phyloP scores from a whole-genome alignment of 2,888 invertebrate genomes.

The Deladenus siricidicola region DNA sequence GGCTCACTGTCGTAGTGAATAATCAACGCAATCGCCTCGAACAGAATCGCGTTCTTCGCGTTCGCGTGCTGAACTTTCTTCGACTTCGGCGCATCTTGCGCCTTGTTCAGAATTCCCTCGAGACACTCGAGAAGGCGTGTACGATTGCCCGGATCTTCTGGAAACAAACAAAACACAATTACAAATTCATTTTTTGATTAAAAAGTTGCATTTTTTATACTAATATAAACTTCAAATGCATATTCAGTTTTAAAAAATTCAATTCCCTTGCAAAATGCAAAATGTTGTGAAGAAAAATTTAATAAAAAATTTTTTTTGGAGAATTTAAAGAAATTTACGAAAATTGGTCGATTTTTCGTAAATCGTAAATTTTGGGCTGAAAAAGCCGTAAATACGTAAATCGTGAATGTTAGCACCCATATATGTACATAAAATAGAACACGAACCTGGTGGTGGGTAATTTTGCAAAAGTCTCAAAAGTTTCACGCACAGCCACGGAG shows the following conservation, averaged over 20 bases:
- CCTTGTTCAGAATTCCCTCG: constrained; percentile 60
- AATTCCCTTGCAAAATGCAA: no score
- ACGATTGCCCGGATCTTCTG: constrained; percentile 89
- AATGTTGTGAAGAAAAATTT: no score
- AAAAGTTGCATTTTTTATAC: no score
- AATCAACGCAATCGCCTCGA: constrained; percentile 98
- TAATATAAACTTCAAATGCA: no score
- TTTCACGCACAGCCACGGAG: constrained; percentile 99
- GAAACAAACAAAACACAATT: constrained; percentile 42
- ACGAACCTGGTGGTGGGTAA: constrained; percentile 81
- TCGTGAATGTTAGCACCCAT: no score
- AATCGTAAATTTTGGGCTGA: no score
- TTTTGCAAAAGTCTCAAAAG: constrained; percentile 87
- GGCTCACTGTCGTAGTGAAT: constrained; percentile 81
- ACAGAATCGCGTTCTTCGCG: constrained; percentile 97
- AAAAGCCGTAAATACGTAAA: no score
- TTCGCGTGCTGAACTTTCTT: constrained; percentile 99
- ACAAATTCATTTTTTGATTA: not conserved
- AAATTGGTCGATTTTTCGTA: no score
- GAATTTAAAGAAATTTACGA: no score
- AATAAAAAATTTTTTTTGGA: no score
- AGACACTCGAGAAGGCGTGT: constrained; percentile 92
- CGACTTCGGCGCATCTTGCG: constrained; percentile 97
- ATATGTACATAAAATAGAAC: not conserved
- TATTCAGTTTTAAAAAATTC: no score